Conservation (phyloP, 1,140 invertebrate genomes). For the Bombus soroeensis region DNA sequence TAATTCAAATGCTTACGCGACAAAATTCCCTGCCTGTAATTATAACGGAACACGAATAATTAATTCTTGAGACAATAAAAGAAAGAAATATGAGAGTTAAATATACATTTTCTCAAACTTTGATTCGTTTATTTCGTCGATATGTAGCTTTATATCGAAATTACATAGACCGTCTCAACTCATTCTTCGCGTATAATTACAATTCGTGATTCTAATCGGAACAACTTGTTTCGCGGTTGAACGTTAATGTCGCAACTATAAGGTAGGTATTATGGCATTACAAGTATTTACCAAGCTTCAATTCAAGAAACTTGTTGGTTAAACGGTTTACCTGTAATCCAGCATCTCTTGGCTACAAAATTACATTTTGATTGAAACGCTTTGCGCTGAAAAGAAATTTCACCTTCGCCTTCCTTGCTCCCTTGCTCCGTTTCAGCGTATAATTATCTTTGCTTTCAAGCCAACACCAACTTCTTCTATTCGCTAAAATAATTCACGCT, state of each 20-base stretch:
- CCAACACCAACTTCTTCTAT: not conserved
- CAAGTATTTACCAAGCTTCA: not conserved
- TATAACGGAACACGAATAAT: not conserved
- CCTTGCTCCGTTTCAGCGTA: not conserved
- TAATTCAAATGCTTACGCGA: not conserved
- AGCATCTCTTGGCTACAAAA: conserved; percentile 6
- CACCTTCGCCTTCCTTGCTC: not conserved
- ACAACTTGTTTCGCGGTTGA: not conserved
- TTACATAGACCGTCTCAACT: no score
- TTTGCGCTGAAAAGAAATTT: conserved; percentile 29
- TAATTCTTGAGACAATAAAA: not conserved
- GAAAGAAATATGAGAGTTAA: no score
- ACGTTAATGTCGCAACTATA: not conserved
- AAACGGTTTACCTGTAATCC: conserved; percentile 15
- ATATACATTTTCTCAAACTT: no score
- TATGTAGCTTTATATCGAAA: not conserved
- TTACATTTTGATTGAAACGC: conserved; percentile 35
- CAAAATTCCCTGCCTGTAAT: not conserved
- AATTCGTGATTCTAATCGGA: not conserved
- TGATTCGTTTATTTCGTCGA: no score
- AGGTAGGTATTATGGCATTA: not conserved
- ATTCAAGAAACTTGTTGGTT: conserved; percentile 16
- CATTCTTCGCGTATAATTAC: not conserved
- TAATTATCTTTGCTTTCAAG: conserved; percentile 7
- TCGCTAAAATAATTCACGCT: not conserved